These are phyloP conservation scores for Oenanthe oenanthe DNA, from an alignment of 2,113 vertebrate species.

Conservation along the genomic window DNA sequence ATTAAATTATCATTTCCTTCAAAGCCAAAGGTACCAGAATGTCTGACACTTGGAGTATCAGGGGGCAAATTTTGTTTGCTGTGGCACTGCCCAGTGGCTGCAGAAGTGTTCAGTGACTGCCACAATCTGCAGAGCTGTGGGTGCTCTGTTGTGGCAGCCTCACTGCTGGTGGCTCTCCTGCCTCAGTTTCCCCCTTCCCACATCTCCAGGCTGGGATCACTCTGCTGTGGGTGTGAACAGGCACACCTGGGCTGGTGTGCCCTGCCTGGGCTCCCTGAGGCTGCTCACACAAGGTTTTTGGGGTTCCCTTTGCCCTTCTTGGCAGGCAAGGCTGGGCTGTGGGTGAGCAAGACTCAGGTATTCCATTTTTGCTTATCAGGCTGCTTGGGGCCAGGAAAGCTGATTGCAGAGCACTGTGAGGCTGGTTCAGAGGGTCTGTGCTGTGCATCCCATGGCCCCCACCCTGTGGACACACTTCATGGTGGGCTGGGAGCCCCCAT, in stretches of 20 bases:
- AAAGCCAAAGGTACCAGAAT: background rate
- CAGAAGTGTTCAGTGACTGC: background rate
- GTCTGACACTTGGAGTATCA: background rate
- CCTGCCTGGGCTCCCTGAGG: background rate
- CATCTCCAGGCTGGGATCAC: background rate
- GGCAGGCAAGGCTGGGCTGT: background rate
- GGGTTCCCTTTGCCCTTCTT: background rate
- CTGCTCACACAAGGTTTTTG: background rate
- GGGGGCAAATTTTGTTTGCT: background rate
- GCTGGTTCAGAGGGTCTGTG: background rate
- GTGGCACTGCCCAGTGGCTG: background rate
- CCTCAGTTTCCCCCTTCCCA: background rate
- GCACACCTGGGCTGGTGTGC: background rate
- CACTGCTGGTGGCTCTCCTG: background rate
- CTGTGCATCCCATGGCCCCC: background rate
- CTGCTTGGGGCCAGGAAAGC: background rate
- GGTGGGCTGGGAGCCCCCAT: accelerated
- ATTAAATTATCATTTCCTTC: background rate
- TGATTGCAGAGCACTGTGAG: accelerated
- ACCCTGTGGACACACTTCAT: accelerated
- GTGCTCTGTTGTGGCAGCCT: background rate
- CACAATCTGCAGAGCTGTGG: background rate
- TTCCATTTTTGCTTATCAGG: background rate
- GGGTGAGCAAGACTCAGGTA: background rate
- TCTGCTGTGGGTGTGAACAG: background rate